These are phyloP conservation scores for Polylopha cassiicola DNA, from an alignment of 2,888 invertebrate species.

Conservation along the genomic window DNA sequence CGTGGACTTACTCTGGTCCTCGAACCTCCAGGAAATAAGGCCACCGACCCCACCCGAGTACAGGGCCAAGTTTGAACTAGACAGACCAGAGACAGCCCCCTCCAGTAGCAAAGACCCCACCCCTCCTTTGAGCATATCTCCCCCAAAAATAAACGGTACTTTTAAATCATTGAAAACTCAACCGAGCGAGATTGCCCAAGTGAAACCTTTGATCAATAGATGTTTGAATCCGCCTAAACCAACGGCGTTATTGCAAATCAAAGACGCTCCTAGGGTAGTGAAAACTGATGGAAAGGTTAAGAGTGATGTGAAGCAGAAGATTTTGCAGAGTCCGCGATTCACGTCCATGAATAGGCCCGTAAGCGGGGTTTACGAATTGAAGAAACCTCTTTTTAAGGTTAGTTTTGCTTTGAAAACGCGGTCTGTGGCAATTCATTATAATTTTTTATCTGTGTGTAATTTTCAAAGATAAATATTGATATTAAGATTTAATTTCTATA, in stretches of 20 bases:
- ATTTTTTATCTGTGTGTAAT: too few relatives aligned
- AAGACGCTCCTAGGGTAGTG: slow-evolving; percentile 6
- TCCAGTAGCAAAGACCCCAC: slow-evolving; percentile 29
- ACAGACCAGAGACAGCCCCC: slow-evolving; percentile 20
- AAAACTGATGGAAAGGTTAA: slow-evolving; percentile 6
- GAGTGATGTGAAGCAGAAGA: slow-evolving; percentile 8
- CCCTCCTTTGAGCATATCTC: slow-evolving; percentile 23
- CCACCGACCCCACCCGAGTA: slow-evolving; percentile 53
- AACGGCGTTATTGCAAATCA: background rate
- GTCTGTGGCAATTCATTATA: too few relatives aligned
- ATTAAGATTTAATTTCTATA: too few relatives aligned
- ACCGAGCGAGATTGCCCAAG: background rate
- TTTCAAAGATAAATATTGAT: too few relatives aligned
- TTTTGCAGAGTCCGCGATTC: slow-evolving; percentile 11
- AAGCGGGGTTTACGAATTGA: slow-evolving; percentile 28
- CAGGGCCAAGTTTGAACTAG: slow-evolving; percentile 32
- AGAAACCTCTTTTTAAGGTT: slow-evolving; percentile 40
- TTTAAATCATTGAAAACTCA: slow-evolving; percentile 4
- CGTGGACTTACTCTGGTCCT: slow-evolving; percentile 53
- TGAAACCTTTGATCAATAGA: background rate
- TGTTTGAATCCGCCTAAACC: slow-evolving; percentile 1
- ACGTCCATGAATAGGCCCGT: slow-evolving; percentile 23
- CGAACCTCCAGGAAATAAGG: slow-evolving; percentile 39
- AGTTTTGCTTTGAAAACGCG: too few relatives aligned
- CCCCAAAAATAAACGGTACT: slow-evolving; percentile 27